These are phyloP conservation scores for Dipodomys spectabilis DNA, from an alignment of 2,113 vertebrate species.

Conservation along the genomic window DNA sequence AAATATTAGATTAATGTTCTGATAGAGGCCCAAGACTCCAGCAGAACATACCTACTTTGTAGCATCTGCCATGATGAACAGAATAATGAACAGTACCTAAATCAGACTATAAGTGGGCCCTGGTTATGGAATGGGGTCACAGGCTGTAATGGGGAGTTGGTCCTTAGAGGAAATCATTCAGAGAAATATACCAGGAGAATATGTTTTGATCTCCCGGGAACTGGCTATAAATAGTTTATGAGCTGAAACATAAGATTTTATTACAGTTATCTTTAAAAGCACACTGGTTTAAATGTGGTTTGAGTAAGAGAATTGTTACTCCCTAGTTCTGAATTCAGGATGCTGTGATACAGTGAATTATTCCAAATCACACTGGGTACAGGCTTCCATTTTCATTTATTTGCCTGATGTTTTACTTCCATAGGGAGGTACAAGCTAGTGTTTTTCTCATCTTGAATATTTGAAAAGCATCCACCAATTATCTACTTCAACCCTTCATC, in stretches of 20 bases:
- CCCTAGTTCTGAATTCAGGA: background rate
- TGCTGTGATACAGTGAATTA: background rate
- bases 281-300: slow-evolving; percentile 53
- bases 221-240: slow-evolving; percentile 31
- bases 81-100: background rate
- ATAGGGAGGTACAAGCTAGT: background rate
- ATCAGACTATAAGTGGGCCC: background rate
- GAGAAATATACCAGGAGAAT: background rate
- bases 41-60: background rate
- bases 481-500: slow-evolving; percentile 5
- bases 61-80: rapidly evolving
- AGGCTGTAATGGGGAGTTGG: background rate
- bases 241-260: slow-evolving; percentile 50
- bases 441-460: slow-evolving; percentile 53
- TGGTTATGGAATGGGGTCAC: background rate
- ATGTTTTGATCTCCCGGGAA: background rate
- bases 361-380: background rate
- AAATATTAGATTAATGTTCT: background rate
- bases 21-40: background rate
- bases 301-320: slow-evolving; percentile 37
- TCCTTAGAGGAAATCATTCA: background rate
- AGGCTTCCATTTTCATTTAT: slow-evolving; percentile 45
- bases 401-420: slow-evolving; percentile 62
- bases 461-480: slow-evolving; percentile 48
- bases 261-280: slow-evolving; percentile 66